A percentile compares a stretch with the other conserved stretches of the same genome.
phyloP scores from a whole-genome alignment of 2,888 invertebrate species.

The Melipona beecheii region DNA sequence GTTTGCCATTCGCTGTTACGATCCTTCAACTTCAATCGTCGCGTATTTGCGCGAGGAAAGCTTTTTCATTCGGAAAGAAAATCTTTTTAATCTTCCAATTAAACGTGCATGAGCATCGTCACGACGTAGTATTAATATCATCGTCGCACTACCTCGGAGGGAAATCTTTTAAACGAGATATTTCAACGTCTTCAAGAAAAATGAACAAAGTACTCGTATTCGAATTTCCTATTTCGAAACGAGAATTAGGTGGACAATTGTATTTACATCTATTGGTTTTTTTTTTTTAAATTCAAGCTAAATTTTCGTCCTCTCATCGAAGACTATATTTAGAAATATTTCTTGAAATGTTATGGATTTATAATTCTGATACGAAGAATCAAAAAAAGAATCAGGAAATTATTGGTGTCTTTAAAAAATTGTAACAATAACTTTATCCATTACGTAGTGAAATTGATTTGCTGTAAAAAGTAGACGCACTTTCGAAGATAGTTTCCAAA shows the following conservation, averaged over 20 bases:
- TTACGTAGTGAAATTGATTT: background rate
- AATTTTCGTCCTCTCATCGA: background rate
- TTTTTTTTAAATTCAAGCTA: background rate
- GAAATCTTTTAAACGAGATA: background rate
- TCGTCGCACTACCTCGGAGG: background rate
- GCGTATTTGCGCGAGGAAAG: background rate
- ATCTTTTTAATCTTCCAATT: background rate
- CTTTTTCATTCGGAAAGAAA: background rate
- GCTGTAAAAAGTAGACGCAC: background rate
- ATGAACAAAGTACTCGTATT: background rate
- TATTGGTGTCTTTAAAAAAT: background rate
- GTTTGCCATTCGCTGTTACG: background rate
- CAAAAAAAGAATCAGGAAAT: background rate
- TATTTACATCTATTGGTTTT: too few species aligned
- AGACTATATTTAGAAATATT: too few species aligned
- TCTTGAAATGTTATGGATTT: background rate
- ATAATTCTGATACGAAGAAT: background rate
- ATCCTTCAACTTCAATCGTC: background rate
- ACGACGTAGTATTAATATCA: background rate
- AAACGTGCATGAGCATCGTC: constrained; percentile 7
- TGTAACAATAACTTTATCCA: background rate
- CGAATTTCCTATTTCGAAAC: fast-evolving
- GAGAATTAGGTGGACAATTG: background rate
- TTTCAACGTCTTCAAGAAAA: background rate
- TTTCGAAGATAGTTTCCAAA: too few species aligned